phyloP scores from a whole-genome alignment of 2,797 vertebrate genomes.

The Sebastes cheni region DNA sequence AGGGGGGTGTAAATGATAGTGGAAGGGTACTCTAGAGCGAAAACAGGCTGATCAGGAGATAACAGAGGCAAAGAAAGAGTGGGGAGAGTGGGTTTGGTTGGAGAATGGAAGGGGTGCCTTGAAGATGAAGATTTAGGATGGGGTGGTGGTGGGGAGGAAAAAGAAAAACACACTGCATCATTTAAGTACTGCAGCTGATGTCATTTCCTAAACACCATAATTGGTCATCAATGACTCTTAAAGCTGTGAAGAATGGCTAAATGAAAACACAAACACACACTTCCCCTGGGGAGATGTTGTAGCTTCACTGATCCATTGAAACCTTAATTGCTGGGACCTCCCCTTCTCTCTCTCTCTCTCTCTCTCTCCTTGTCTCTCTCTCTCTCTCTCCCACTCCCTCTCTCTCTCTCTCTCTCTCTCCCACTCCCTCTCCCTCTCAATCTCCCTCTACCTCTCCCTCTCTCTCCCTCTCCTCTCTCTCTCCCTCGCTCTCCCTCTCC shows the following conservation, averaged over 20 bases:
- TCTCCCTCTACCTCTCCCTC: not conserved
- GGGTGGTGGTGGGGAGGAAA: not conserved
- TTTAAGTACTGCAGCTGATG: slow-evolving; percentile 70
- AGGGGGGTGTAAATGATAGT: slow-evolving; percentile 33
- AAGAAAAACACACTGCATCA: slow-evolving; percentile 44
- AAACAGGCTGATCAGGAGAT: slow-evolving; percentile 6
- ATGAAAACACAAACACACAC: slow-evolving; percentile 28
- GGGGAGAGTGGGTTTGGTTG: not conserved
- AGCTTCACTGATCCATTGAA: slow-evolving; percentile 37
- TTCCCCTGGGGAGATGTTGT: slow-evolving; percentile 19
- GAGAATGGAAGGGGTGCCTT: not conserved
- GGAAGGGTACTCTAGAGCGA: slow-evolving; percentile 15
- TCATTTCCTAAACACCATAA: slow-evolving; percentile 72
- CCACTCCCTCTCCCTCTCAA: not conserved
- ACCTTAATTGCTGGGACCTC: slow-evolving; percentile 54
- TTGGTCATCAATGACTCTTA: slow-evolving; percentile 64
- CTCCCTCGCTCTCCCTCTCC: not conserved
- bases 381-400: not conserved
- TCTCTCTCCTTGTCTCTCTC: not conserved
- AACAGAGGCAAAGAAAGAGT: not conserved
- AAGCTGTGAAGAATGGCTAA: slow-evolving; percentile 49
- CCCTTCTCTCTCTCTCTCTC: not conserved
- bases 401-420: not conserved
- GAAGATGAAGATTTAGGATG: slow-evolving; percentile 5
- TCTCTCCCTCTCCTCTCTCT: not conserved